Percentiles rank a stretch among this genome's conserved stretches.
Conservation (phyloP, 2,113 vertebrate genomes). For the Aplodontia rufa region DNA sequence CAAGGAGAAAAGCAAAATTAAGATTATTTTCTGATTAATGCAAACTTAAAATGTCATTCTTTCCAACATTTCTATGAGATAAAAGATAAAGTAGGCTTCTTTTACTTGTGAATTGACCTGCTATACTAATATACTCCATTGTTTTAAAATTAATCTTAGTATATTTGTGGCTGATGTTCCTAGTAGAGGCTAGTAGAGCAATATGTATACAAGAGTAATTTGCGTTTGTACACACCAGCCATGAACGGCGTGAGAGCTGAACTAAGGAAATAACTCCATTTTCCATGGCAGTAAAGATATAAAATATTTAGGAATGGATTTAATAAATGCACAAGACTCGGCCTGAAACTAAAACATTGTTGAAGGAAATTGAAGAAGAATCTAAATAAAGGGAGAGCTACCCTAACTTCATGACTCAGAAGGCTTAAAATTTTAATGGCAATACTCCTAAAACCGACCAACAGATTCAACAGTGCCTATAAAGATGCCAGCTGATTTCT, state of each 20-base stretch:
- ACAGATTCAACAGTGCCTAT: background rate
- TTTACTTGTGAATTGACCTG: background rate
- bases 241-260: background rate
- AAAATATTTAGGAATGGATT: background rate
- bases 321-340: background rate
- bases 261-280: background rate
- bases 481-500: background rate
- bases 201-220: background rate
- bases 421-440: background rate
- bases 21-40: background rate
- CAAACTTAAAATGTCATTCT: background rate
- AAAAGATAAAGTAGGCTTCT: background rate
- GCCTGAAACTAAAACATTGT: background rate
- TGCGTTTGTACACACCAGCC: background rate
- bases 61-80: background rate
- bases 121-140: background rate
- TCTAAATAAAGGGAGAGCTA: background rate
- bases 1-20: background rate
- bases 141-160: background rate
- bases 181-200: background rate
- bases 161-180: background rate
- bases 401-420: background rate
- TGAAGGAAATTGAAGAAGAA: background rate
- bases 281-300: background rate
- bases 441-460: background rate